Base-by-base conservation (phyloP, 2,888 invertebrate genomes). In the Mesorhabditis spiculigera region DNA sequence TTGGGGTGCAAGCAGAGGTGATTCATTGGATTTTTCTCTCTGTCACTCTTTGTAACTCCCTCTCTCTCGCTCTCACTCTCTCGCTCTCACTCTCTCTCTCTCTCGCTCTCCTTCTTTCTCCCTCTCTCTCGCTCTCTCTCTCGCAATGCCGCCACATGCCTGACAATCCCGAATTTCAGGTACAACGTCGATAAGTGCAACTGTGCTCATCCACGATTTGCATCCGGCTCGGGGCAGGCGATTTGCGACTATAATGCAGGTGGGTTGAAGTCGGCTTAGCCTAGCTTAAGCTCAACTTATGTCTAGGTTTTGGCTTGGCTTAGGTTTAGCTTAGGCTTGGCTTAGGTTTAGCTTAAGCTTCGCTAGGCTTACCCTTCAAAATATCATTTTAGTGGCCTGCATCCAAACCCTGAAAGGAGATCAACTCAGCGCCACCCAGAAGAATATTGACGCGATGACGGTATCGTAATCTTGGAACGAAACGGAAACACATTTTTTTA, bases 1-100 rank as follows among this genome's bases (percentile, higher is more conserved):
- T 71, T 76, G n/a, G 76, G 76, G 1, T 80, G 80, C 45, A 69
- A 72, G 43, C 80, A 80, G 58, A n/a, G 75, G 58, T 50, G 58
- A 28, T 28, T 28, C 28, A 28, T 28, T 28, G 28, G 28, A 28
- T 28, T 28, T 28, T 28, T 28, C 28, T n/a, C n/a, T 28, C 28
- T 28, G 28, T 28, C 28, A n/a, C 28, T 28, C 28, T 28, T 28
- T 28, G 28, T 28, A 28, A 28, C 28, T 28, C 28, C 28, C 28
- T 28, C 28, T 28, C 28, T 28, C 28, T 28, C 28, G 28, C 28
- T 28, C 28, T 28, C 28, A 28, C 28, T 28, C 28, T 28, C 28
- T 28, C 28, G 28, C 28, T 28, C 28, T 28, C n/a, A n/a, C n/a
- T 28, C 28, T 28, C 28, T 28, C 28, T n/a, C 28, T n/a, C n/a